Conservation (phyloP, 2,113 vertebrate species). For the Stercorarius parasiticus region DNA sequence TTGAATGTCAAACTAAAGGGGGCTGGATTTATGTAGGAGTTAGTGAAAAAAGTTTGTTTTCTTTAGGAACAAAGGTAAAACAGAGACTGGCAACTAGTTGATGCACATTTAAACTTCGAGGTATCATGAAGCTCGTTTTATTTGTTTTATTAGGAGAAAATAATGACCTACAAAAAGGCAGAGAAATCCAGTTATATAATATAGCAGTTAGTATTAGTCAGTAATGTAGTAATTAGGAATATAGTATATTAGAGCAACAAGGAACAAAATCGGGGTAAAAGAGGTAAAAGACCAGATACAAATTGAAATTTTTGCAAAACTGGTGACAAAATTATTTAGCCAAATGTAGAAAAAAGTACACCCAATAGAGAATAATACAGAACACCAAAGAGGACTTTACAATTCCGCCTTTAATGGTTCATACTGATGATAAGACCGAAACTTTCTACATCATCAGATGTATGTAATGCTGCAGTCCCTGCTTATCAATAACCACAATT, state of each 20-base stretch:
- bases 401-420: neutral
- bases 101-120: neutral
- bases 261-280: neutral
- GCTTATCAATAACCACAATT: neutral
- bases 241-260: neutral
- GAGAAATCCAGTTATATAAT: neutral
- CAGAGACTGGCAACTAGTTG: neutral
- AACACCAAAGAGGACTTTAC: neutral
- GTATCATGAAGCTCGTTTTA: neutral
- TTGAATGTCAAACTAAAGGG: neutral
- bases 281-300: neutral
- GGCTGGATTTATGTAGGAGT: neutral
- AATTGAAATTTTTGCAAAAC: neutral
- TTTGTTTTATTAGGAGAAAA: conserved; percentile 12
- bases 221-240: neutral
- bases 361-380: neutral
- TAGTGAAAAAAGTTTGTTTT: neutral
- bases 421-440: neutral
- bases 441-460: neutral
- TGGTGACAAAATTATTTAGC: neutral
- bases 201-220: neutral
- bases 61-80: neutral
- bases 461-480: neutral
- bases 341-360: neutral
- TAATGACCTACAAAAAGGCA: neutral